phyloP scores from a whole-genome alignment of 53 echinoderm and acorn worm species.

The Actinopyga echinites region DNA sequence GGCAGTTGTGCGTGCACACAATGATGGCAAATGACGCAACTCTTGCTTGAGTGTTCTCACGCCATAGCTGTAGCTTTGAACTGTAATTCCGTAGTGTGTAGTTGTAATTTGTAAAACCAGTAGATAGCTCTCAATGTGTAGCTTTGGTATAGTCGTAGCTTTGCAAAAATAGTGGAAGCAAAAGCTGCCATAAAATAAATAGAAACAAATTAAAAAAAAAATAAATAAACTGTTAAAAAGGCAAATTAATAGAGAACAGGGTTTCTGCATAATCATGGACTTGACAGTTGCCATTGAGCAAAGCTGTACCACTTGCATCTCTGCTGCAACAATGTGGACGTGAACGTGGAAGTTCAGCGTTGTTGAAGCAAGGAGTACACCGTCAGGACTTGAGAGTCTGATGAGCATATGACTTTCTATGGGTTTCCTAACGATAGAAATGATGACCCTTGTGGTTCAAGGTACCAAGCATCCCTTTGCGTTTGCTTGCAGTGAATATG shows the following conservation, averaged over 20 bases:
- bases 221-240: neutral
- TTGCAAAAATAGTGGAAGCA: neutral
- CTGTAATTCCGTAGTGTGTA: constrained; percentile 2
- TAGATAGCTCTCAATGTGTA: constrained; percentile 12
- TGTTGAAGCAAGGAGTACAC: too few species aligned
- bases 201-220: neutral
- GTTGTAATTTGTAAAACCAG: neutral
- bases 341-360: too few species aligned
- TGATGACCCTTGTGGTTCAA: too few species aligned
- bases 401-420: too few species aligned
- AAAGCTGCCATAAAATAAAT: neutral
- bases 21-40: constrained; percentile 9
- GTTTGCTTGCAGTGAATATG: too few species aligned
- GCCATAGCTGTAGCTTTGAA: neutral
- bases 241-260: constrained; percentile 10
- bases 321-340: too few species aligned
- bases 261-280: too few species aligned
- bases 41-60: neutral
- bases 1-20: neutral
- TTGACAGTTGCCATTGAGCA: too few species aligned
- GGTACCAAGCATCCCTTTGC: too few species aligned
- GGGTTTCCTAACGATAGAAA: too few species aligned
- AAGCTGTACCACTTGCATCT: too few species aligned
- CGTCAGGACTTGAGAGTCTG: too few species aligned
- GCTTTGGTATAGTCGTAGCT: neutral